Percentiles rank a stretch among this genome's conserved stretches.
Conservation (phyloP, 2,797 vertebrate species). For the Botia kubotai region DNA sequence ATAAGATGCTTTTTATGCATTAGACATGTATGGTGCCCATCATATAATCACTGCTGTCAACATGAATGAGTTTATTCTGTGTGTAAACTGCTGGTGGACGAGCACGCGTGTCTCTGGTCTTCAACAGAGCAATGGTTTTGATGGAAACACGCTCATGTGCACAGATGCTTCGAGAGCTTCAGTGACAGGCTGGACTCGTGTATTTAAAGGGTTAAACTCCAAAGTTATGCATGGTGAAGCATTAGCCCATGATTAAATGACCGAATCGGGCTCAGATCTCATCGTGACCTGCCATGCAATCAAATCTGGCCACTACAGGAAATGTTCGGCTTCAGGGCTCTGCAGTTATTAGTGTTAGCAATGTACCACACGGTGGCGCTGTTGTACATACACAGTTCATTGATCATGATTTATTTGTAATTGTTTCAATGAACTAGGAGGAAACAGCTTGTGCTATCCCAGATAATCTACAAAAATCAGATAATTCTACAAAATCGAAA, state of each 20-base stretch:
- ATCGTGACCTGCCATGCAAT: neutral
- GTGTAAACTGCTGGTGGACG: neutral
- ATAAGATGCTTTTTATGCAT: too few relatives aligned
- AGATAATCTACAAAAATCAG: neutral
- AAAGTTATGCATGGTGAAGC: neutral
- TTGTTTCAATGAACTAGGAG: neutral
- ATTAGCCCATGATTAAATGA: constrained; percentile 12
- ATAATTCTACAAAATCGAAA: neutral
- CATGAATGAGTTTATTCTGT: neutral
- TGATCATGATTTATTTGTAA: neutral
- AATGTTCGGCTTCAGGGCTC: too few relatives aligned
- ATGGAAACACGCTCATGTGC: neutral
- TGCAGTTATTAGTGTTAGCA: too few relatives aligned
- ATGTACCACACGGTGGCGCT: too few relatives aligned
- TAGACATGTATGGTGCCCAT: too few relatives aligned
- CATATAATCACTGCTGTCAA: neutral
- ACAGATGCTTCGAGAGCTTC: neutral
- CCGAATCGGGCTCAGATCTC: neutral
- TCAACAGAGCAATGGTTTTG: neutral
- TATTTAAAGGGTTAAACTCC: neutral
- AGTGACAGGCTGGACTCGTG: neutral
- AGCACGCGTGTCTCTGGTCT: too few relatives aligned
- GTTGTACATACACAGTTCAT: too few relatives aligned
- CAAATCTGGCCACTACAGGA: neutral
- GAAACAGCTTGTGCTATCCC: neutral